Base-by-base conservation (phyloP, 2,113 vertebrate species). In the Excalfactoria chinensis region DNA sequence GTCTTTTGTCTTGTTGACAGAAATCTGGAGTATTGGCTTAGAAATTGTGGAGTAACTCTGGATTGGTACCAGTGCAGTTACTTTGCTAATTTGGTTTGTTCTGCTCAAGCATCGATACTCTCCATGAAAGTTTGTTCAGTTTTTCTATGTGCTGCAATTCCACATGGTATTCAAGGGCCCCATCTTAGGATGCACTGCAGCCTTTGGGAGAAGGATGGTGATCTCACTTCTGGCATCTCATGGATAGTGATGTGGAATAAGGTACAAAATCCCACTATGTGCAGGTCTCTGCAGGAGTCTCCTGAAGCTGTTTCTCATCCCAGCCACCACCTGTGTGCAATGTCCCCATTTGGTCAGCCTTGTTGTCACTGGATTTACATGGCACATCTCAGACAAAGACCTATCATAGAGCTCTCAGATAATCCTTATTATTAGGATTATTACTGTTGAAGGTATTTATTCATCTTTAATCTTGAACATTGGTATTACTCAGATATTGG, bases 361-460 rank as follows among this genome's bases (percentile, higher is more conserved):
- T 93, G 72, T 78, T 84, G 80, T 86, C 3, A 0, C 62, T 81
- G 63, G 73, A 55, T 88, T 90, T 89, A 37, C 53, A 34, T 53
- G 48, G 85, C 76, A 64, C 15, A 82, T 74, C 40, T 21, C 18
- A 75, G 44, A 51, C 51, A 76, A 81, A 59, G 81, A 68, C 49
- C 64, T 82, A 4, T 21, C 77, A 49, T 46, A 80, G 46, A 85
- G 46, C 63, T 66, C 43, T 89, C 81, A 82, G 64, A 87, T 87
- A 80, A 83, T 95, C 7, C 43, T 93, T 70, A 70, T 40, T 86
- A 56, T 92, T 90, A 93, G 82, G 64, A 56, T 94, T 95, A 90
- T 90, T 94, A 68, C 69, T 49, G 80, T 88, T 96, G 93, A 34
- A 1, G 1, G 20, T 72, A 22, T 79, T 92, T 95, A 55, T 95